These are phyloP conservation scores for Chinchilla lanigera DNA, from an alignment of 2,113 vertebrate genomes.

Conservation along the genomic window DNA sequence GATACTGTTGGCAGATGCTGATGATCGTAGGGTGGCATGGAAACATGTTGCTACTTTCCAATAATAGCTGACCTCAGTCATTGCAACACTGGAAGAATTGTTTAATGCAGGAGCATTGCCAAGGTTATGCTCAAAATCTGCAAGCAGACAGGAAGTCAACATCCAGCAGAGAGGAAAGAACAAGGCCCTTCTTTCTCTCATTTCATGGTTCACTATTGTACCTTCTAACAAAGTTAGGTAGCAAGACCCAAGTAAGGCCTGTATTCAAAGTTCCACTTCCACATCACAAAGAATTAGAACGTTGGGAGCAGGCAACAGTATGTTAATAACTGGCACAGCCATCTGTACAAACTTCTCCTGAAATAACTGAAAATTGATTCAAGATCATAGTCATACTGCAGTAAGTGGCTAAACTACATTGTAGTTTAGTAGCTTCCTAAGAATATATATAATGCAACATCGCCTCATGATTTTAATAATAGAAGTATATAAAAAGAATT, in stretches of 20 bases:
- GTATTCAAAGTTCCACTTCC: not conserved
- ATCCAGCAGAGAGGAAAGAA: not conserved
- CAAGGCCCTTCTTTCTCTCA: not conserved
- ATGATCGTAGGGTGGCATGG: not conserved
- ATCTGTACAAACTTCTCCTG: not conserved
- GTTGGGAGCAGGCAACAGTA: not conserved
- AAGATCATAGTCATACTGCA: not conserved
- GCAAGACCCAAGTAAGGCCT: not conserved
- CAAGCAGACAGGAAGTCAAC: not conserved
- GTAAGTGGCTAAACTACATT: not conserved
- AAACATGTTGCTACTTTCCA: not conserved
- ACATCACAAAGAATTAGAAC: not conserved
- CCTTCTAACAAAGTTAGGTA: not conserved
- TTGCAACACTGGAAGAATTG: not conserved
- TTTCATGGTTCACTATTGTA: not conserved
- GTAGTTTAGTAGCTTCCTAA: not conserved
- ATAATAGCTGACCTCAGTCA: not conserved
- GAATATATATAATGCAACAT: not conserved
- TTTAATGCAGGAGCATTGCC: not conserved
- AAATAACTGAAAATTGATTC: constrained; percentile 42
- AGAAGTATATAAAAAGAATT: not conserved
- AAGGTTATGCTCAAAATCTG: not conserved
- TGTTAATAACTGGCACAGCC: not conserved
- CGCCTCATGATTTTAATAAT: not conserved
- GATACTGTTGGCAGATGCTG: not conserved